Base-by-base conservation (phyloP, 2,888 invertebrate genomes). In the Uloborus plumipes region DNA sequence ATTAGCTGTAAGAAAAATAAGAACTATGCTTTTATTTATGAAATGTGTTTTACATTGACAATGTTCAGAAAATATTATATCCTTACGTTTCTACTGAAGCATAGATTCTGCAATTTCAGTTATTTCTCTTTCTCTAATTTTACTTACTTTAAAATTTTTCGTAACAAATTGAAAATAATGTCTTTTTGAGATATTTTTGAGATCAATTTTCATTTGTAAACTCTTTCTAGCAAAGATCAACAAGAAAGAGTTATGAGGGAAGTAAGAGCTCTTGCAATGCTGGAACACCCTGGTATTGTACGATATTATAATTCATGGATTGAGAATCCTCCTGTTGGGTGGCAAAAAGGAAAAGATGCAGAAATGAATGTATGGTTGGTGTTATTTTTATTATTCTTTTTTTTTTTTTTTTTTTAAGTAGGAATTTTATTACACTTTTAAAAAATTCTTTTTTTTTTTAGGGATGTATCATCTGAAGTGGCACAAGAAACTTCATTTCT, bases 301-400 rank as follows among this genome's bases (percentile, higher is more conserved):
- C 92, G 99, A 1, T 99, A 98, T 90, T 96, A 94, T 89, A 94
- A 97, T 91, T 94, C 98, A 0, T 99, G 99, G 99, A 91, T 96
- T 0, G 98, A 99, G 89, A 92, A 93, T 80, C 98, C 98, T 13
- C 98, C 98, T 2, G 90, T 92, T 13, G 93, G 93, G 11, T 98
- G 97, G 96, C 94, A 96, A 89, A 93, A 95, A 87, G 91, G 92
- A 47, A 92, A 93, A 71, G 97, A 97, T 89, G 91, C 91, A 31
- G 88, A 91, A 7, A 92, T 92, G 91, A 89, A 91, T 86, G 89
- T 89, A 50, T 77, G 83, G 91, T 91, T 86, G 51, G 58, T 70
- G 7, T 31, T 13, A 26, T 59, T 59, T n/a, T 59, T 59, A 18
- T 59, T 20, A 22, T 59, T 59, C 3, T 59, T 59, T 59, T 22